Evolutionary conservation across 2,113 vertebrate species (phyloP).

Genomic region (Pelusios castaneus): DNA sequence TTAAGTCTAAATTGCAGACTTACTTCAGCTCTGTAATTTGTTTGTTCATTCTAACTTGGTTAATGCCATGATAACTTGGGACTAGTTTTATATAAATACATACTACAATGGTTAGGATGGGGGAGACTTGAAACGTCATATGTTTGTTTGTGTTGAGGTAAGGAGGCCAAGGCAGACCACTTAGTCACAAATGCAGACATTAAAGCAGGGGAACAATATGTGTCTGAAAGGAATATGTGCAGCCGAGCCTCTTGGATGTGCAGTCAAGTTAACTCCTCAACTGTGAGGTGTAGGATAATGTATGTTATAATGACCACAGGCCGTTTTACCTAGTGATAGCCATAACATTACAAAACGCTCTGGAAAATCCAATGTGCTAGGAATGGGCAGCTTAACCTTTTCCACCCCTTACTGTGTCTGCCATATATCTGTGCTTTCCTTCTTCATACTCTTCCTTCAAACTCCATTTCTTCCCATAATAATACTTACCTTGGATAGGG

Average conservation of each 20-base stretch:
- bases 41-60: background rate
- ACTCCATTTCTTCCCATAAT: background rate
- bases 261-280: background rate
- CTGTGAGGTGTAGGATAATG: background rate
- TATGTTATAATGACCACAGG: background rate
- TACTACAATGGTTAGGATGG: background rate
- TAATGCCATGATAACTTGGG: background rate
- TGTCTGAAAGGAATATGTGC: background rate
- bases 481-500: background rate
- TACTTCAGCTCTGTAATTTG: background rate
- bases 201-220: background rate
- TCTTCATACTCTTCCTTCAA: background rate
- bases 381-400: background rate
- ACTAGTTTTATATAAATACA: background rate
- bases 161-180: background rate
- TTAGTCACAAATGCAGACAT: background rate
- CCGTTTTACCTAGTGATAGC: background rate
- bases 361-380: background rate
- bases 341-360: background rate
- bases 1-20: background rate
- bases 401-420: background rate
- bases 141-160: background rate
- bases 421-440: background rate
- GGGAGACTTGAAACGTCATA: background rate
- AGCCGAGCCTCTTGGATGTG: background rate